Base-by-base conservation (phyloP, 2,113 vertebrate genomes). In the Ahaetulla prasina region DNA sequence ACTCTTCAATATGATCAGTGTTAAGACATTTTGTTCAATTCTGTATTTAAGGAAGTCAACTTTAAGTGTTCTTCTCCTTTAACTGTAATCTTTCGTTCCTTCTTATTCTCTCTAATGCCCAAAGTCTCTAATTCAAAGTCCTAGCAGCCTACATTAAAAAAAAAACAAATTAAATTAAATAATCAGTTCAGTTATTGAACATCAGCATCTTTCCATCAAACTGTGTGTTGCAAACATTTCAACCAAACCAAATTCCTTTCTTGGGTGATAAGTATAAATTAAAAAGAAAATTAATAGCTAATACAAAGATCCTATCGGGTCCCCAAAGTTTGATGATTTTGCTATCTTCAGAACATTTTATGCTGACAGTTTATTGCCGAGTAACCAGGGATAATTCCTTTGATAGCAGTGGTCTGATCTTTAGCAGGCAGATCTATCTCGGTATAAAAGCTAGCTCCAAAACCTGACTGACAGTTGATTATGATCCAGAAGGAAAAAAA, bases 221-320 rank as follows among this genome's bases (percentile, higher is more conserved):
- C 14, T 80, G 16, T 94, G 95, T 92, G 47, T 92, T 94, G 53
- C 85, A 95, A 92, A 90, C 94, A 54, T 25, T 95, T 93, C 68
- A 92, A 90, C 50, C 94, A 93, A 91, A 91, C 91, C 90, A 92
- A 60, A 88, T 94, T 93, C 91, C 22, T 35, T 93, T 50, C 92
- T 7, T 87, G 91, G 43, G 9, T 93, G 93, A 92, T 27, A 94
- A 93, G 12, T 68, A 86, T 85, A 94, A 87, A 25, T 47, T 85
- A 94, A 94, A 43, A 95, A 50, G 92, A 95, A 93, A 92, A 0
- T 30, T 55, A 55, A 80, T 0, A 47, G 63, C 92, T 93, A 94
- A 91, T 88, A 92, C 50, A 54, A 87, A 35, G 57, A 49, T 27
- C 68, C 0, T 8, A 74, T 91, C 91, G 89, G 87, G 0, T 47